phyloP scores from a whole-genome alignment of 2,113 vertebrate genomes.

The Salvelinus sp. region DNA sequence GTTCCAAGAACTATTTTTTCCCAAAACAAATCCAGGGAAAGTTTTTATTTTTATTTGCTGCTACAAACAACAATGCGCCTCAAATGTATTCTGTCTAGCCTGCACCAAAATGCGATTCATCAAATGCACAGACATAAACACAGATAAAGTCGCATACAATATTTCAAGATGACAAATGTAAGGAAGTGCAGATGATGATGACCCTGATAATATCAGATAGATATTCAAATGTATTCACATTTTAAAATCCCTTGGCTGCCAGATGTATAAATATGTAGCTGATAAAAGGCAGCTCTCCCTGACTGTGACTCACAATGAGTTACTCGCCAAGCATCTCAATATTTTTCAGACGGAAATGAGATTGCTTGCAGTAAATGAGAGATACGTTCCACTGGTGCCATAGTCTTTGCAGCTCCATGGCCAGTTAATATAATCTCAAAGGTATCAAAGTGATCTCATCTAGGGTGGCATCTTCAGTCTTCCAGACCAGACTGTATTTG shows the following conservation, averaged over 20 bases:
- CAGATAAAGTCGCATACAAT: neutral
- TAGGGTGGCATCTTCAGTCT: neutral
- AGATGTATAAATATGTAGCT: constrained; percentile 11
- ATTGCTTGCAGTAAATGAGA: neutral
- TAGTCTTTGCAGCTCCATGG: neutral
- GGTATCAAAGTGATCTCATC: neutral
- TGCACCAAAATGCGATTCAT: neutral
- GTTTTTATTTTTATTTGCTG: neutral
- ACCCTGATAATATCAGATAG: constrained; percentile 18
- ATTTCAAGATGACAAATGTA: constrained; percentile 5
- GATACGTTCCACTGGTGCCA: neutral
- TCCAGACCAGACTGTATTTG: neutral
- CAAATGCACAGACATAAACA: neutral
- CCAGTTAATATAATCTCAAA: neutral
- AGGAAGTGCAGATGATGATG: neutral
- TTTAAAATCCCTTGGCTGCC: neutral
- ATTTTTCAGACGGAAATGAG: neutral
- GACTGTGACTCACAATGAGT: neutral
- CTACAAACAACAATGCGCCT: neutral
- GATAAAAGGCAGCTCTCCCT: neutral
- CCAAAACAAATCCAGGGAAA: neutral
- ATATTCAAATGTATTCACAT: constrained; percentile 16
- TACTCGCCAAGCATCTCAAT: neutral
- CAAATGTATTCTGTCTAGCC: neutral
- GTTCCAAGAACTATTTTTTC: neutral